phyloP scores from a whole-genome alignment of 2,797 vertebrate species.

The Loris lydekkerianus region DNA sequence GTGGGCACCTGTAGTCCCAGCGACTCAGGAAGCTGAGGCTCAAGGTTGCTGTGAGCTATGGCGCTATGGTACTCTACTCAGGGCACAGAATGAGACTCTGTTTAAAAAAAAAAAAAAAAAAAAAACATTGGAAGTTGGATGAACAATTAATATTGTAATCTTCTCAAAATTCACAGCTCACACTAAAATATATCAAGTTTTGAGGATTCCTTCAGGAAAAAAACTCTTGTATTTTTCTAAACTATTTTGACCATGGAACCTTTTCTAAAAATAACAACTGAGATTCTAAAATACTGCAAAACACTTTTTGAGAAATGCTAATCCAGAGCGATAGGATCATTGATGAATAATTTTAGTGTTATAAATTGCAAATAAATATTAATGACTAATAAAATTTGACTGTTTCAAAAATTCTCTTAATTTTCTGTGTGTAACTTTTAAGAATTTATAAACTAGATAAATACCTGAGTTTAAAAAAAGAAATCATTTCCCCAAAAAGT shows the following conservation, averaged over 20 bases:
- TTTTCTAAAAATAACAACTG: not conserved
- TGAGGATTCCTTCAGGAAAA: constrained; percentile 34
- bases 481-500: constrained; percentile 3
- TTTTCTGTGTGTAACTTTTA: constrained; percentile 24
- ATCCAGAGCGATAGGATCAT: not conserved
- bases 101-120: too few species aligned
- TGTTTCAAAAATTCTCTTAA: not conserved
- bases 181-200: constrained; percentile 51
- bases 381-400: constrained; percentile 1
- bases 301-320: not conserved
- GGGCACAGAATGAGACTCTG: too few species aligned
- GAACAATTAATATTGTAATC: not conserved
- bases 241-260: constrained; percentile 17
- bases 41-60: too few species aligned
- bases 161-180: constrained; percentile 46
- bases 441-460: constrained; percentile 51
- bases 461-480: not conserved
- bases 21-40: too few species aligned
- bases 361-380: constrained; percentile 15
- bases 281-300: not conserved
- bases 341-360: constrained; percentile 22
- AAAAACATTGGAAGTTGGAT: constrained; percentile 54
- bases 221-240: constrained; percentile 32
- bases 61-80: too few species aligned
- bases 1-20: too few species aligned